Percentiles rank a stretch among this genome's conserved stretches.
These are phyloP conservation scores for Ornithoptera alexandrae DNA, from an alignment of 2,888 invertebrate genomes.

Conservation along the genomic window DNA sequence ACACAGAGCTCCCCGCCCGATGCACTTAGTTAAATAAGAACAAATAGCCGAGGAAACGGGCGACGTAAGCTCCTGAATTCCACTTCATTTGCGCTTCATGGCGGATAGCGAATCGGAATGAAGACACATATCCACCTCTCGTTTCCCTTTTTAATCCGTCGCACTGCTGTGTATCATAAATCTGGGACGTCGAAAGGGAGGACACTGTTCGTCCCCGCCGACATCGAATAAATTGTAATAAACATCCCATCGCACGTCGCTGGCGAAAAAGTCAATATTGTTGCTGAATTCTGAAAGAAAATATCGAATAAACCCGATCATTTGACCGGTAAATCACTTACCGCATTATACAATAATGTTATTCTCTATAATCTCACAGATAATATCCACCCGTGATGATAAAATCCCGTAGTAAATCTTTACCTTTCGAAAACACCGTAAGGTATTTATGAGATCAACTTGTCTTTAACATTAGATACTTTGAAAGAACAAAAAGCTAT, in stretches of 20 bases:
- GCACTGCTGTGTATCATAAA: conserved; percentile 48
- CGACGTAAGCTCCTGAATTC: conserved; percentile 39
- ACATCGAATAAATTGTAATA: conserved; percentile 60
- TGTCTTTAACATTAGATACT: conserved; percentile 14
- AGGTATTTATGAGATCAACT: conserved; percentile 6
- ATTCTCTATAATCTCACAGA: background rate
- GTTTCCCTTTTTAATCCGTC: conserved; percentile 53
- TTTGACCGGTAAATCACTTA: conserved; percentile 34
- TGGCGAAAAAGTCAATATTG: conserved; percentile 36
- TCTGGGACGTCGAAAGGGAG: conserved; percentile 55
- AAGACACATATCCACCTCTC: conserved; percentile 45
- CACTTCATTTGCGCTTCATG: conserved; percentile 43
- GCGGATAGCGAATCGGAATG: conserved; percentile 38
- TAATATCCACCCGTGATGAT: conserved; percentile 3
- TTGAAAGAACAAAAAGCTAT: conserved; percentile 19
- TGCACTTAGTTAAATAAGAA: conserved; percentile 38
- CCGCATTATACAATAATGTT: background rate
- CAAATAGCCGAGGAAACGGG: conserved; percentile 35
- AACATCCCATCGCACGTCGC: conserved; percentile 40
- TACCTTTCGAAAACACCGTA: background rate
- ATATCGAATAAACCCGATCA: conserved; percentile 43
- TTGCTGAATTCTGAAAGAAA: conserved; percentile 45
- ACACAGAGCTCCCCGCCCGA: conserved; percentile 26
- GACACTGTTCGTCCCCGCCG: conserved; percentile 47
- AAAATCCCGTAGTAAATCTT: conserved; percentile 31